Base-by-base conservation (phyloP, 2,888 invertebrate genomes). In the Timema podura region DNA sequence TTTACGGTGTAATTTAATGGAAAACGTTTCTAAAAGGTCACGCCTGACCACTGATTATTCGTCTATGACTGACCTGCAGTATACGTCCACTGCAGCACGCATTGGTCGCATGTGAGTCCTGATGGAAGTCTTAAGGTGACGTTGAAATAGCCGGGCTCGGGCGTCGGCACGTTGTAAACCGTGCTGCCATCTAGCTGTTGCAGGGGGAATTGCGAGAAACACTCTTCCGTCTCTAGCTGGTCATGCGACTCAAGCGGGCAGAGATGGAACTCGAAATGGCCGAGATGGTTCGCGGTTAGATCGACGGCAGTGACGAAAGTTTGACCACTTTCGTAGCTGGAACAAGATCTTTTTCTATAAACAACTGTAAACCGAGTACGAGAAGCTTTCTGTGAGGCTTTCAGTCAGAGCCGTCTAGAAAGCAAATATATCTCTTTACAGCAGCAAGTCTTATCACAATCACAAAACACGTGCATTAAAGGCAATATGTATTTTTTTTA, bases 161-260 rank as follows among this genome's bases (percentile, higher is more conserved):
- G 16, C 10, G 70, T 74, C 7, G 75, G 74, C 64, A 79, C 75
- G 6, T 72, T 61, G 64, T 77, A 73, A 49, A 76, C 76, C 5
- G 74, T 68, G 51, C 76, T 77, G 48, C 80, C 82, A 69, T 80
- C 78, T 8, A 75, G 75, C 44, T 80, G 75, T 10, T 72, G 70
- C 15, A 87, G 70, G 0, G 76, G 79, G 74, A 85, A 72, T 49
- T 79, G 76, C 0, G 78, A 73, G 73, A 86, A 87, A 72, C 87
- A 87, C 0, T 78, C 80, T 49, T 87, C 86, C 0, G 82, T 83
- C 75, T 87, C 87, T 2, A 77, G 75, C 30, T 79, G 79, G 44
- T 75, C 73, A 0, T 74, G 74, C 46, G 77, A 75, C 73, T 81
- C 80, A 71, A 87, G 73, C n/a, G 82, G 82, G 73, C 87, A 87